Evolutionary conservation across 2,113 vertebrate species (phyloP).

Genomic region (Charadrius vociferus): DNA sequence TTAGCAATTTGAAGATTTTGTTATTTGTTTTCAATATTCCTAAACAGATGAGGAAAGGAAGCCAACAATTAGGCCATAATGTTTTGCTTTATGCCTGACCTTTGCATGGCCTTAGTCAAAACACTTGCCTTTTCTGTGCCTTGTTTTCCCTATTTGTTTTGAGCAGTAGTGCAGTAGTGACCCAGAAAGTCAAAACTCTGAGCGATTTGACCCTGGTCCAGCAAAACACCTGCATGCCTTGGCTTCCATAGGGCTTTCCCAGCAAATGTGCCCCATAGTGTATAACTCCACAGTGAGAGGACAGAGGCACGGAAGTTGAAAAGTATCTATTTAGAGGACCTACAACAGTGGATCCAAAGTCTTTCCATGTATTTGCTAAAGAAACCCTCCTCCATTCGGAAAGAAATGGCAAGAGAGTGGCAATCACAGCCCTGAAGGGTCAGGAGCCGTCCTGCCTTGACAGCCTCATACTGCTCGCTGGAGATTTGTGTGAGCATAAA

Average conservation of each 20-base stretch:
- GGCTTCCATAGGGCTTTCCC: neutral
- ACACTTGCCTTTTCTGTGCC: neutral
- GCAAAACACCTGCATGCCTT: neutral
- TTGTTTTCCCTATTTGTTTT: neutral
- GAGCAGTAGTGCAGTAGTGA: neutral
- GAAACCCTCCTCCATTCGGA: neutral
- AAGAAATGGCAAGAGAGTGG: neutral
- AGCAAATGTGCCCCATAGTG: fast-evolving
- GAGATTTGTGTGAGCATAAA: neutral
- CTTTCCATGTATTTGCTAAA: neutral
- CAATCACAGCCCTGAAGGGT: neutral
- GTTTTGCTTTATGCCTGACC: neutral
- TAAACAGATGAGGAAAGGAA: neutral
- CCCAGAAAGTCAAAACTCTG: neutral
- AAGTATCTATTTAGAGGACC: neutral
- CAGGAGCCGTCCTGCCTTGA: neutral
- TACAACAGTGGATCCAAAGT: neutral
- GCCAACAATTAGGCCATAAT: neutral
- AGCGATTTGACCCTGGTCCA: neutral
- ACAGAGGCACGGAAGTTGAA: neutral
- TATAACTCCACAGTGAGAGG: neutral
- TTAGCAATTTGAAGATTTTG: neutral
- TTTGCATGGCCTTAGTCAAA: neutral
- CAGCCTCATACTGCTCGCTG: neutral
- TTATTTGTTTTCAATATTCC: neutral